These are phyloP conservation scores for Agelastica alni DNA, from an alignment of 2,888 invertebrate species.

Conservation along the genomic window DNA sequence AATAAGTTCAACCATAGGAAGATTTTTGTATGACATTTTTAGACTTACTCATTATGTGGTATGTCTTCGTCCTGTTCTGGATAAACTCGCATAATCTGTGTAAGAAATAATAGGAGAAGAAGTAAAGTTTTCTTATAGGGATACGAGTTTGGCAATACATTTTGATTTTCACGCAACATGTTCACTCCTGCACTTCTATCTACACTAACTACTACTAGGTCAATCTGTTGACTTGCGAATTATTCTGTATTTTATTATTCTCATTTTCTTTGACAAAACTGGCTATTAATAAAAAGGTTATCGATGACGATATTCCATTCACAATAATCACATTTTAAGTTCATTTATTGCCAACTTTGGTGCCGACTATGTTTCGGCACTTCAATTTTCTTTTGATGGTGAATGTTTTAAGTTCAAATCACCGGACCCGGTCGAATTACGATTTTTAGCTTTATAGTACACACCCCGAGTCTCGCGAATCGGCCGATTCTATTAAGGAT, in stretches of 20 bases:
- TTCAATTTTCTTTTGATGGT: slow-evolving; percentile 35
- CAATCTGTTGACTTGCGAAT: slow-evolving; percentile 24
- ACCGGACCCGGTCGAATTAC: slow-evolving; percentile 43
- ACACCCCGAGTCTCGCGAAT: slow-evolving; percentile 57
- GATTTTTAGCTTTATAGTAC: slow-evolving; percentile 52
- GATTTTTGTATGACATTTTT: no score
- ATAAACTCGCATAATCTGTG: slow-evolving; percentile 56
- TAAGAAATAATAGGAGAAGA: slow-evolving; percentile 40
- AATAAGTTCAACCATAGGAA: no score
- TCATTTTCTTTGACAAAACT: neutral
- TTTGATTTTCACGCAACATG: slow-evolving; percentile 44
- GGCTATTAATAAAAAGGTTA: neutral
- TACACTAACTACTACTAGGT: slow-evolving; percentile 32
- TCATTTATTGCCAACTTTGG: slow-evolving; percentile 25
- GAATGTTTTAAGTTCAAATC: slow-evolving; percentile 38
- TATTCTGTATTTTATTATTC: slow-evolving; percentile 14
- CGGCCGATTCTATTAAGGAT: slow-evolving; percentile 52
- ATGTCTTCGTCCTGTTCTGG: slow-evolving; percentile 87
- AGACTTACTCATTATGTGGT: slow-evolving; percentile 89
- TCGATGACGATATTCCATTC: slow-evolving; percentile 8
- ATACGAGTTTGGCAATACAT: slow-evolving; percentile 29
- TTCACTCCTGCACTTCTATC: slow-evolving; percentile 36
- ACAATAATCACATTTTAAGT: slow-evolving; percentile 46
- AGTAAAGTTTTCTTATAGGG: slow-evolving; percentile 29
- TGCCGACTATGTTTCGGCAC: neutral